Evolutionary conservation across 2,797 vertebrate genomes (phyloP), one percentile per base, ranked within the genome.

Genomic region (Enteromius thamalakanensis): DNA sequence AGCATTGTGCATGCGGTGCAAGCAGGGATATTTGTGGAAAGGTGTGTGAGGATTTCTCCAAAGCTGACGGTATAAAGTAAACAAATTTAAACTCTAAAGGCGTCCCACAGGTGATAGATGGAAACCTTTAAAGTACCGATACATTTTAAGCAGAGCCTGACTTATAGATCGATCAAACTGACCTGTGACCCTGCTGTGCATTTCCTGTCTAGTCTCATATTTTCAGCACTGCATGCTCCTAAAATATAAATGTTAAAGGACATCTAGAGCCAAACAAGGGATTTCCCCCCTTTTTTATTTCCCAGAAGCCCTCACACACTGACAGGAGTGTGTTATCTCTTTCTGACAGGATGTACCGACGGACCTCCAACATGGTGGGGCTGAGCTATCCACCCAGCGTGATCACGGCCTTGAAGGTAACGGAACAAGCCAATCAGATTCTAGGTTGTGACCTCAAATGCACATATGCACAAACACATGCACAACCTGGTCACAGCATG

Each of bases 1-100:
- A 98, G 94, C 91, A 99, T 99, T 0, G 98, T 99, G 65, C 97
- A 98, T 12, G 98, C 96, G 0, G 96, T 99, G 65, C 97, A 99
- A 91, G 98, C 98, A 79, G 96, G 98, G 72, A 98, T 99, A 93
- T 99, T 99, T 89, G 98, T 99, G 80, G 98, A 99, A 89, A 96
- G 98, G 98, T 88, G 58, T 15, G 76, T 74, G 26, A 34, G 45
- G 23, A 14, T 21, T 53, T 40, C 32, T 32, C 29, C 34, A 58
- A 58, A 17, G 78, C 15, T 51, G 53, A 6, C 9, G 1, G 34
- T 14, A 17, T 17, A 51, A 37, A 68, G 62, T 23, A 23, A 58
- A 40, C 6, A 0, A n/a, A n/a, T 55, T 34, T 37, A 53, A n/a
- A 12, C 29, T 47, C 26, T 34, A 40, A n/a, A 37, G 15, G 37